phyloP scores from a whole-genome alignment of 2,888 invertebrate species.

The Melinaea menophilus region DNA sequence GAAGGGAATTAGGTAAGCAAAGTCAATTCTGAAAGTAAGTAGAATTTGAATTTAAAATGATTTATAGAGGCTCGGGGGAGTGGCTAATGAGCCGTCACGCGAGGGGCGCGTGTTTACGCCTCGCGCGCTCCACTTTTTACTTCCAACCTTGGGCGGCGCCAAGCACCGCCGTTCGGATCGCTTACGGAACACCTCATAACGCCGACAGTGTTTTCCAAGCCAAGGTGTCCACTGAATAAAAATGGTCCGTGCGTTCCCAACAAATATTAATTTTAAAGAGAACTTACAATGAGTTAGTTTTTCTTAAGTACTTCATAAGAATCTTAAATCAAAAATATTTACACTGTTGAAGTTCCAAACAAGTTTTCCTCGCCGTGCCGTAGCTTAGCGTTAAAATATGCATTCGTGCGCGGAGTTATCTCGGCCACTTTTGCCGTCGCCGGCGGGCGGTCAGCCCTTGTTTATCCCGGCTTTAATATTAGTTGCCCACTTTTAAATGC shows the following conservation, averaged over 20 bases:
- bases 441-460: constrained; percentile 58
- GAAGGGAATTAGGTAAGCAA: constrained; percentile 72
- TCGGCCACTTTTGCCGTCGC: constrained; percentile 61
- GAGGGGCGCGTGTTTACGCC: constrained; percentile 73
- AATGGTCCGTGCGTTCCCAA: constrained; percentile 14
- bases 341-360: constrained; percentile 60
- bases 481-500: constrained; percentile 41
- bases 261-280: constrained; percentile 14
- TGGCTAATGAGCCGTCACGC: constrained; percentile 76
- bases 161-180: constrained; percentile 36
- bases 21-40: constrained; percentile 75
- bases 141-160: constrained; percentile 57
- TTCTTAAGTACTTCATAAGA: constrained; percentile 42
- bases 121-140: constrained; percentile 57
- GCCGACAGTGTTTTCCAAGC: background rate
- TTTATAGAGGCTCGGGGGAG: constrained; percentile 74
- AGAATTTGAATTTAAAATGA: constrained; percentile 78
- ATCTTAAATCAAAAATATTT: constrained; percentile 64
- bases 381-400: constrained; percentile 72
- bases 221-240: background rate
- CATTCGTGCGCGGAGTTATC: constrained; percentile 67
- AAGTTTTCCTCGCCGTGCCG: constrained; percentile 63
- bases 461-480: constrained; percentile 61
- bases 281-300: constrained; percentile 31
- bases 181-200: constrained; percentile 29